Evolutionary conservation across 2,113 vertebrate species (phyloP).

Genomic region (Semnornis frantzii): DNA sequence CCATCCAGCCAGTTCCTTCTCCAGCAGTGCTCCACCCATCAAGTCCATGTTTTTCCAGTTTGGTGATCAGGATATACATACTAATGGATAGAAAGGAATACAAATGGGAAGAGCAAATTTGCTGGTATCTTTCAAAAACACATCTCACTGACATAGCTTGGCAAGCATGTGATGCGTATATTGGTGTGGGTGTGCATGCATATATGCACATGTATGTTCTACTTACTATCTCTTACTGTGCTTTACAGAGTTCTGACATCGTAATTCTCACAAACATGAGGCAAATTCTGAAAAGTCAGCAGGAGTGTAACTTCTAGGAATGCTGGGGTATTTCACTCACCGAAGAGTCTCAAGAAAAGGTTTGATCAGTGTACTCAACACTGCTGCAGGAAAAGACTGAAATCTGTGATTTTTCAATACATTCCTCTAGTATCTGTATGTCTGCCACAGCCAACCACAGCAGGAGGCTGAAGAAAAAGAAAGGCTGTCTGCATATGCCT

Average conservation of each 20-base stretch:
- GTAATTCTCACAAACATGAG: neutral
- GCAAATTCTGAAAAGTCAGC: neutral
- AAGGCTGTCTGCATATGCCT: neutral
- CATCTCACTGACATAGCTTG: neutral
- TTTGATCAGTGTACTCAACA: neutral
- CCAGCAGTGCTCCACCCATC: too few species aligned
- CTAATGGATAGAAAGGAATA: neutral
- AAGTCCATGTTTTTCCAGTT: too few species aligned
- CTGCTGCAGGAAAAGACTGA: neutral
- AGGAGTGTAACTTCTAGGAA: neutral
- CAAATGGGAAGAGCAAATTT: neutral
- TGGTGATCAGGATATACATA: too few species aligned
- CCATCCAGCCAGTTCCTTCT: too few species aligned
- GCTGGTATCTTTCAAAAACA: neutral
- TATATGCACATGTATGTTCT: neutral
- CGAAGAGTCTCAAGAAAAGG: neutral
- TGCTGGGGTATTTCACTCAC: neutral
- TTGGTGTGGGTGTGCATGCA: accelerated
- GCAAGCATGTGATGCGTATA: neutral
- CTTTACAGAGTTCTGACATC: neutral
- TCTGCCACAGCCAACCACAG: neutral
- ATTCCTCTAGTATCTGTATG: neutral
- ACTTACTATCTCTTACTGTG: neutral
- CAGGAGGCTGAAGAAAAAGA: neutral
- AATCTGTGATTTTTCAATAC: neutral